These are phyloP conservation scores for Pyrgilauda ruficollis DNA, from an alignment of 2,113 vertebrate species.

Conservation along the genomic window DNA sequence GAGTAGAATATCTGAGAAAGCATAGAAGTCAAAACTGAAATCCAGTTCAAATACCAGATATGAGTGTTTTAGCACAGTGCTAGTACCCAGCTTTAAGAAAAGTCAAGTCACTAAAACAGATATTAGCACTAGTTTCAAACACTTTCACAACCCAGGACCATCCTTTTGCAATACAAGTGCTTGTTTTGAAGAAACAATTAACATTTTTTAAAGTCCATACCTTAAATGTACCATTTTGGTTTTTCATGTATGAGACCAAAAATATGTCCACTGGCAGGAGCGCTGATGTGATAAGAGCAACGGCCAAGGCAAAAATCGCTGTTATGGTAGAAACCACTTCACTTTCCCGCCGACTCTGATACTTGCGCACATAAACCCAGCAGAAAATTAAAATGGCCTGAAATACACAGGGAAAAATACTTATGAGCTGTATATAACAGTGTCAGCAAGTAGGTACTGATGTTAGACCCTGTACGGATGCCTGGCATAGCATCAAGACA, in stretches of 20 bases:
- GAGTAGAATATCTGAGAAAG: fast-evolving
- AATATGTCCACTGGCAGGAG: constrained; percentile 97
- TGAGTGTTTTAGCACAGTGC: not conserved
- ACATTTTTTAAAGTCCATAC: constrained; percentile 44
- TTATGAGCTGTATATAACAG: fast-evolving
- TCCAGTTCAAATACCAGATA: not conserved
- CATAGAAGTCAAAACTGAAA: not conserved
- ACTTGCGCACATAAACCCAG: constrained; percentile 96
- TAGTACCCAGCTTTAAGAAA: not conserved
- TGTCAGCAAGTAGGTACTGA: fast-evolving
- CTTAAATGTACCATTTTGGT: constrained; percentile 96
- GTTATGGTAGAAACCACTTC: constrained; percentile 96
- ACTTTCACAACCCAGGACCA: not conserved
- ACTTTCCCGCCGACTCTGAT: constrained; percentile 94
- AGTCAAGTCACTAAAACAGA: not conserved
- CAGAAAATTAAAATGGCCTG: constrained; percentile 92
- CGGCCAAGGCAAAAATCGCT: constrained; percentile 90
- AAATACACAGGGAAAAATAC: not conserved
- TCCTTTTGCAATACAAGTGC: not conserved
- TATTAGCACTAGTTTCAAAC: not conserved
- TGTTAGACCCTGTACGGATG: fast-evolving
- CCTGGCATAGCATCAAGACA: fast-evolving
- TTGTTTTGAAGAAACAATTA: not conserved
- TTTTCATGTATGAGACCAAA: constrained; percentile 96
- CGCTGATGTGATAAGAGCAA: constrained; percentile 94